These are phyloP conservation scores for Zaprionus capensis DNA, from an alignment of 1,140 invertebrate species.

Conservation along the genomic window DNA sequence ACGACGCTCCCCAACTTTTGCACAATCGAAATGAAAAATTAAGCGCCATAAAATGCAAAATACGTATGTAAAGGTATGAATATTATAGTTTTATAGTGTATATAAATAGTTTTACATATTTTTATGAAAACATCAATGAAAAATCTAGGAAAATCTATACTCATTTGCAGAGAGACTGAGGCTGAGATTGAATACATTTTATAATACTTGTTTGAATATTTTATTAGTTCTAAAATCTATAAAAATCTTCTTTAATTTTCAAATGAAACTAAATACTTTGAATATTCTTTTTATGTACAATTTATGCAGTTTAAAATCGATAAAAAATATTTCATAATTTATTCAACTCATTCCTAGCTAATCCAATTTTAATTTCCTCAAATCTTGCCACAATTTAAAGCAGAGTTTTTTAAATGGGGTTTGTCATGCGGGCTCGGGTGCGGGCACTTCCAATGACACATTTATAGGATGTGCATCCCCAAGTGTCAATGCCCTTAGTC, in stretches of 20 bases:
- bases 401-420: background rate
- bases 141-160: background rate
- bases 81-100: background rate
- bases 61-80: background rate
- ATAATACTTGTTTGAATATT: too few species aligned
- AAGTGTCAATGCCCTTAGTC: constrained; percentile 26
- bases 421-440: constrained; percentile 33
- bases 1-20: constrained; percentile 18
- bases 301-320: background rate
- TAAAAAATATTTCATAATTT: background rate
- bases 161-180: too few species aligned
- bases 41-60: constrained; percentile 1
- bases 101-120: background rate
- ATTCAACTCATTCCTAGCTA: constrained; percentile 3
- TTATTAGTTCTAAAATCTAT: too few species aligned
- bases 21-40: constrained; percentile 3
- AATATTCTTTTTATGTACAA: background rate
- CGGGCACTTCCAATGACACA: constrained; percentile 38
- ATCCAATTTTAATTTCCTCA: background rate
- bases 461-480: constrained; percentile 32
- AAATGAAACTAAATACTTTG: background rate
- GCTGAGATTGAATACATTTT: too few species aligned
- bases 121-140: background rate
- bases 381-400: constrained; percentile 13
- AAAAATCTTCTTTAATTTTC: too few species aligned